These are phyloP conservation scores for Boloria selene DNA, from an alignment of 2,888 invertebrate species.

Conservation along the genomic window DNA sequence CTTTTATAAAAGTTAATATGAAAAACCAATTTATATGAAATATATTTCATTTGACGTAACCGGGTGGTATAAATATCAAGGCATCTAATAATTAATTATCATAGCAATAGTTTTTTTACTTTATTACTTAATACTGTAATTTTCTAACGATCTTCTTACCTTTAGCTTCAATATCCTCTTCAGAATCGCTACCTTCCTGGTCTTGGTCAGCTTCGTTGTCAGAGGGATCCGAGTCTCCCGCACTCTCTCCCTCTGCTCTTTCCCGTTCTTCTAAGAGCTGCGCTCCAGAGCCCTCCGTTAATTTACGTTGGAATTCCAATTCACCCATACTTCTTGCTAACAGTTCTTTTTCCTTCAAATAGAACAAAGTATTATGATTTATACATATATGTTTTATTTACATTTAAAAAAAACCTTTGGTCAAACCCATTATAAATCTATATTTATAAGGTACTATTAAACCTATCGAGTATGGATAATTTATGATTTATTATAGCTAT, in stretches of 20 bases:
- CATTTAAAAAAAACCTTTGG: too few species aligned
- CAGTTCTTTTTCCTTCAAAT: conserved; percentile 67
- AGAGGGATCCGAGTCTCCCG: conserved; percentile 80
- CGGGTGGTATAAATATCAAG: too few species aligned
- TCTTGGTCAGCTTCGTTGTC: conserved; percentile 79
- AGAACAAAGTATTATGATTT: neutral
- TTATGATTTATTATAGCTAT: too few species aligned
- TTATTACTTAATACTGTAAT: too few species aligned
- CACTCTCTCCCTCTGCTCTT: conserved; percentile 81
- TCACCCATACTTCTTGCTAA: conserved; percentile 77
- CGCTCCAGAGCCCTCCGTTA: conserved; percentile 60
- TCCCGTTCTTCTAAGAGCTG: conserved; percentile 74
- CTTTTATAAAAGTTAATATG: too few species aligned
- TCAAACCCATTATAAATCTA: neutral
- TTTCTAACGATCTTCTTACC: conserved; percentile 47
- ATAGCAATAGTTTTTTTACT: neutral
- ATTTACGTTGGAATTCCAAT: conserved; percentile 73
- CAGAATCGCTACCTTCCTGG: conserved; percentile 80
- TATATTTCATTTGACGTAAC: too few species aligned
- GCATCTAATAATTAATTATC: too few species aligned
- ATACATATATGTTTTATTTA: neutral
- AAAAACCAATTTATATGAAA: too few species aligned
- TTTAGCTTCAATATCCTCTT: conserved; percentile 84
- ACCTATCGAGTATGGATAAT: too few species aligned
- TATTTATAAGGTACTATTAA: too few species aligned